Percentiles rank a stretch among this genome's conserved stretches.
Conservation (phyloP, 2,888 invertebrate genomes). For the Eupithecia abbreviata region DNA sequence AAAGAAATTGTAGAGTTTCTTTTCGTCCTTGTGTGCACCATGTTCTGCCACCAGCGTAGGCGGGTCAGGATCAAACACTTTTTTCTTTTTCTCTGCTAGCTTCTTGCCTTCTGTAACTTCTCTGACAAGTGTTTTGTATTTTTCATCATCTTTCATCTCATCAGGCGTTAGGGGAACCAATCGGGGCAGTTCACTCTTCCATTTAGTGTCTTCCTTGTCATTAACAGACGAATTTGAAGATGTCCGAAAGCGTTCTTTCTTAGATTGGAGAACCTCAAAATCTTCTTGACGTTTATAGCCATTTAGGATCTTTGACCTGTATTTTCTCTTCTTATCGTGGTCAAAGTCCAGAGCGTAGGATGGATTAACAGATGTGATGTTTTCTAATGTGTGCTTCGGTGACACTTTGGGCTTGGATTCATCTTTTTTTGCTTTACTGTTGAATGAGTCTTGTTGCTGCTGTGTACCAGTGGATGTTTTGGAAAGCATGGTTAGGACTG, state of each 20-base stretch:
- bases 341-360: neutral
- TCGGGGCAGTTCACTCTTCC: constrained; percentile 35
- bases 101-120: constrained; percentile 41
- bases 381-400: constrained; percentile 11
- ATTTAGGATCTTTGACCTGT: constrained; percentile 51
- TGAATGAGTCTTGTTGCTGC: constrained; percentile 53
- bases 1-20: constrained; percentile 64
- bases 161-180: constrained; percentile 29
- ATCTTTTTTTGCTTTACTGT: constrained; percentile 5
- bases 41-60: constrained; percentile 46
- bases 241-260: constrained; percentile 55
- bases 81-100: constrained; percentile 39
- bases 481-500: constrained; percentile 60
- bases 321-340: constrained; percentile 40
- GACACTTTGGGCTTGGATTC: neutral
- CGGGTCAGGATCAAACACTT: constrained; percentile 47
- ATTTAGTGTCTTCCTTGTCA: constrained; percentile 40
- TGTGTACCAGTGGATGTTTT: constrained; percentile 63
- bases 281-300: constrained; percentile 46
- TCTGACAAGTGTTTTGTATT: constrained; percentile 33
- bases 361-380: neutral
- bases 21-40: constrained; percentile 46
- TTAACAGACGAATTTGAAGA: constrained; percentile 57
- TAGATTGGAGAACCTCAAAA: constrained; percentile 56
- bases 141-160: constrained; percentile 20